phyloP scores from a whole-genome alignment of 1,140 invertebrate species.

The Drosophila funebris region DNA sequence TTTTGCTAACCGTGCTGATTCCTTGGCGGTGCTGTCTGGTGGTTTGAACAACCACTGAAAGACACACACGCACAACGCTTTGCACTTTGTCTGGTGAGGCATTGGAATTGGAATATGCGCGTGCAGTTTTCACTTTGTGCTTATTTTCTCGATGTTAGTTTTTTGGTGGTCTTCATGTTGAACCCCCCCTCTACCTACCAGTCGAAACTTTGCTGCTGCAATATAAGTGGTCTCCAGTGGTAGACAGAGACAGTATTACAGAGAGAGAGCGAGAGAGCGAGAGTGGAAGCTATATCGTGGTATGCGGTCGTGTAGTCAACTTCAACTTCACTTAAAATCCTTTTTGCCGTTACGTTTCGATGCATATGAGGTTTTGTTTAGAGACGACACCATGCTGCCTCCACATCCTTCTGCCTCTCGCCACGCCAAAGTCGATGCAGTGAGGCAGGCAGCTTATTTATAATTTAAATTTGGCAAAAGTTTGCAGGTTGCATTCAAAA shows the following conservation, averaged over 20 bases:
- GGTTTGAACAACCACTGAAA: conserved; percentile 45
- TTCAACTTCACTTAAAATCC: conserved; percentile 82
- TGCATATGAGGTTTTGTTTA: conserved; percentile 82
- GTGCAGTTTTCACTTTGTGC: conserved; percentile 73
- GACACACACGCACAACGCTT: conserved; percentile 59
- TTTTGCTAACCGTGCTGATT: neutral
- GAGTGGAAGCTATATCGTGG: conserved; percentile 29
- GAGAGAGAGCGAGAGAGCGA: neutral
- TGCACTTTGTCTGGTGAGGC: conserved; percentile 78
- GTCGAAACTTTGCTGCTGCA: conserved; percentile 66
- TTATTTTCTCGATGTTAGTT: conserved; percentile 63
- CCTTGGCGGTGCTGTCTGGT: conserved; percentile 32
- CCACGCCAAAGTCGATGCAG: conserved; percentile 9
- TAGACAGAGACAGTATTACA: conserved; percentile 5
- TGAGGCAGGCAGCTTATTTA: conserved; percentile 66
- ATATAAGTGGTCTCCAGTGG: conserved; percentile 68
- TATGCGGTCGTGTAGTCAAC: conserved; percentile 78
- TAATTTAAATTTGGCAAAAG: conserved; percentile 81
- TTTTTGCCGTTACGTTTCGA: conserved; percentile 81
- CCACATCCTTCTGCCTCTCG: neutral
- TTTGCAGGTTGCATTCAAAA: conserved; percentile 76
- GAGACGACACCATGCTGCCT: conserved; percentile 30
- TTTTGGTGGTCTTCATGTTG: conserved; percentile 26
- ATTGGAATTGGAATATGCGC: conserved; percentile 71
- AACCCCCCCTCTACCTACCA: conserved; percentile 22